A percentile compares a stretch with the other conserved stretches of the same genome.
Conservation (phyloP, 2,888 invertebrate species). For the Tribolium freemani region DNA sequence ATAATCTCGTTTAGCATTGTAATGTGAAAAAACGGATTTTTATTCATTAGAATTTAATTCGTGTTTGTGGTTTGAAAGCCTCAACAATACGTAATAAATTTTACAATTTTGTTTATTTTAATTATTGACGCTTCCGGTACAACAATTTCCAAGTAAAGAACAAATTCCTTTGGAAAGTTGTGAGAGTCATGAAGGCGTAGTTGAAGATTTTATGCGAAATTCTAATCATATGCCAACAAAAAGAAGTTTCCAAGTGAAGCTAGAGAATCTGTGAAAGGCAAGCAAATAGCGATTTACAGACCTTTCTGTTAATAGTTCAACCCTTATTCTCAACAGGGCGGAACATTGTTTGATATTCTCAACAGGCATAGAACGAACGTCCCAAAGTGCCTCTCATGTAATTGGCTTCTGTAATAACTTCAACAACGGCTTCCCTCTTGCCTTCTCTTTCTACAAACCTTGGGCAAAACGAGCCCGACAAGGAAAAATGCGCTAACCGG, state of each 20-base stretch:
- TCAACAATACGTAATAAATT: neutral
- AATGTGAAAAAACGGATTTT: neutral
- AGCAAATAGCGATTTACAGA: constrained; percentile 32
- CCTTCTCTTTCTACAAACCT: neutral
- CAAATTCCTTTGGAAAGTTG: neutral
- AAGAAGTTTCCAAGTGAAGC: constrained; percentile 27
- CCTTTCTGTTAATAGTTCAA: constrained; percentile 32
- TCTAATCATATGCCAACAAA: constrained; percentile 26
- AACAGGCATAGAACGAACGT: constrained; percentile 27
- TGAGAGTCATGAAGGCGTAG: constrained; percentile 4
- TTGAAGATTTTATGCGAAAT: constrained; percentile 15
- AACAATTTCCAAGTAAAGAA: neutral
- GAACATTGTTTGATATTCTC: constrained; percentile 28
- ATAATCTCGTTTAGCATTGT: neutral
- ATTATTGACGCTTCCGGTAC: neutral
- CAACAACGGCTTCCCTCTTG: constrained; percentile 31
- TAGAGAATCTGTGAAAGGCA: constrained; percentile 27
- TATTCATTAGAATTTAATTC: neutral
- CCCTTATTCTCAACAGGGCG: constrained; percentile 29
- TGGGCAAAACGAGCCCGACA: neutral
- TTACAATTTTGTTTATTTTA: neutral
- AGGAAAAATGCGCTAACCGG: constrained; percentile 2
- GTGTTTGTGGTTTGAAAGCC: neutral
- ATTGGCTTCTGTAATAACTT: constrained; percentile 36
- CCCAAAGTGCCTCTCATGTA: constrained; percentile 38